Conservation (phyloP, 2,888 invertebrate species). For the Lacanobia wlatinum region DNA sequence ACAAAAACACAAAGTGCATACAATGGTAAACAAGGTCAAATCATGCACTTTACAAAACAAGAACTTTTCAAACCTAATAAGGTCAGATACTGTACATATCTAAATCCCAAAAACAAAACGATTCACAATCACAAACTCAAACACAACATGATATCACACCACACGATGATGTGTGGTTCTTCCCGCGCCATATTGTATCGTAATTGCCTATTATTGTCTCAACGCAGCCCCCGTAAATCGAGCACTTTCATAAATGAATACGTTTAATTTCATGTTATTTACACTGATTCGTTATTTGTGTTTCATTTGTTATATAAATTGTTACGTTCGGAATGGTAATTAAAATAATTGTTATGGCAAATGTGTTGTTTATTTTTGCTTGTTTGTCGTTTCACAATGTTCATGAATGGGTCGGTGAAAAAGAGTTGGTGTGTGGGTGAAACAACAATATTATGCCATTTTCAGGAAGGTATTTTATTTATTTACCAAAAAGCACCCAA, state of each 20-base stretch:
- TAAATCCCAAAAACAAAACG: too few relatives aligned
- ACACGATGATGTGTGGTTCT: conserved; percentile 29
- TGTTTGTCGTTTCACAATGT: neutral
- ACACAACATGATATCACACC: neutral
- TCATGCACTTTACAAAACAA: too few relatives aligned
- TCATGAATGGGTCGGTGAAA: neutral
- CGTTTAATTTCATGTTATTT: conserved; percentile 47
- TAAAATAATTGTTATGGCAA: conserved; percentile 31
- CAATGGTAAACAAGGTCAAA: too few relatives aligned
- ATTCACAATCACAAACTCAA: neutral
- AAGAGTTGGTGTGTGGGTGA: neutral
- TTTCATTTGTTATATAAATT: conserved; percentile 24
- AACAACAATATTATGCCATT: too few relatives aligned
- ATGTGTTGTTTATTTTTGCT: conserved; percentile 26
- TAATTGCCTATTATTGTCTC: conserved; percentile 61
- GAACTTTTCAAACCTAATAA: too few relatives aligned
- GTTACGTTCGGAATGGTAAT: conserved; percentile 19
- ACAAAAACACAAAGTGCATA: too few relatives aligned
- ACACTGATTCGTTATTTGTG: conserved; percentile 43
- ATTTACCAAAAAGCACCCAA: too few relatives aligned
- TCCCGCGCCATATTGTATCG: conserved; percentile 54
- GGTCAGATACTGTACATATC: too few relatives aligned
- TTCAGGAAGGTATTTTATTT: too few relatives aligned
- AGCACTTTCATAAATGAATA: conserved; percentile 43
- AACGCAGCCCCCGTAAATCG: conserved; percentile 40